These are phyloP conservation scores for Melozone crissalis DNA, from an alignment of 2,113 vertebrate genomes.

Conservation along the genomic window DNA sequence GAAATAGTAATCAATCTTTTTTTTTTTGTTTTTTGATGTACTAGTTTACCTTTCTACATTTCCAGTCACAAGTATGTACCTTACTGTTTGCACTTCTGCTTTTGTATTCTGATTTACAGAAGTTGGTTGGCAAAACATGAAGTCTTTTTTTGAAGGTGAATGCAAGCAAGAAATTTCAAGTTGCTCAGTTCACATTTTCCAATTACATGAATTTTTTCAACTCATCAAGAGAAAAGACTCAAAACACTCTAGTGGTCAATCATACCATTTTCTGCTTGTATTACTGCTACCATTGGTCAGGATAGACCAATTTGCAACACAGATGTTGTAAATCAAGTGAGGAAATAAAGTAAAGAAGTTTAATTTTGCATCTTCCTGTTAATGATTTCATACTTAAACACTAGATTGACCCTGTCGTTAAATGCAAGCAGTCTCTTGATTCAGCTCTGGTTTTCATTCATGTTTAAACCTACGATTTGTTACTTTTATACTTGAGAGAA, in stretches of 20 bases:
- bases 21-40: not conserved
- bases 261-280: not conserved
- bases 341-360: not conserved
- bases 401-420: not conserved
- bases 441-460: not conserved
- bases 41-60: not conserved
- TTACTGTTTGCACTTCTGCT: not conserved
- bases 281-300: not conserved
- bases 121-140: not conserved
- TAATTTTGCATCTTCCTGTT: not conserved
- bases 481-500: not conserved
- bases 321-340: not conserved
- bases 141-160: not conserved
- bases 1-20: not conserved
- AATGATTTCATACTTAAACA: not conserved
- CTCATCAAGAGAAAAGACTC: not conserved
- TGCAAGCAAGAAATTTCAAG: not conserved
- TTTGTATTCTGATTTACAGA: not conserved
- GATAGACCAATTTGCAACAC: not conserved
- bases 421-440: not conserved
- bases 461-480: not conserved
- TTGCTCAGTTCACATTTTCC: not conserved
- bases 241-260: not conserved
- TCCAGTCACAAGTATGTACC: not conserved
- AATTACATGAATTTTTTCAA: not conserved